Evolutionary conservation across 2,797 vertebrate species (phyloP).

Genomic region (Pangasius macronema): DNA sequence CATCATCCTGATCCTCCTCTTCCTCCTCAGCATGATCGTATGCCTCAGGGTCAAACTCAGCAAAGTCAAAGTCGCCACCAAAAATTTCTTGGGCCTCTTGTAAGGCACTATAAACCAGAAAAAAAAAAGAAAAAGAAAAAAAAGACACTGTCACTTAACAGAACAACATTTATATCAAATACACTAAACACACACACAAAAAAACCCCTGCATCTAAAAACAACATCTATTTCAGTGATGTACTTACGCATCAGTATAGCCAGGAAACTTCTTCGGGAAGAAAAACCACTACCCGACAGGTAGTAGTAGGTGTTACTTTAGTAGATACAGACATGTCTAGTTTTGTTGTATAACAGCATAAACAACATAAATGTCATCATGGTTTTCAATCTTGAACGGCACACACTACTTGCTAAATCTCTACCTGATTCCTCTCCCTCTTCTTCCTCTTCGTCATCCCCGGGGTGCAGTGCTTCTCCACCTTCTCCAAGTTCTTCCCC

Average conservation of each 20-base stretch:
- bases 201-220: not conserved
- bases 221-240: not conserved
- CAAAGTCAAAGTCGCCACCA: slow-evolving; percentile 96
- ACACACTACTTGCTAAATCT: not conserved
- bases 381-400: not conserved
- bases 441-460: slow-evolving; percentile 92
- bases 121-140: not conserved
- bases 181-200: no score
- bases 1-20: slow-evolving; percentile 93
- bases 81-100: slow-evolving; percentile 99
- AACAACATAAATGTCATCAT: not conserved
- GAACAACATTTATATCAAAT: not conserved
- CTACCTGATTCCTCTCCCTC: slow-evolving; percentile 95
- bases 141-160: no score
- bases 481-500: slow-evolving; percentile 86
- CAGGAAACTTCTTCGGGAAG: slow-evolving; percentile 95
- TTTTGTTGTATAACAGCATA: no score
- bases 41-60: slow-evolving; percentile 90
- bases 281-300: no score
- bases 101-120: slow-evolving; percentile 80
- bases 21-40: slow-evolving; percentile 95
- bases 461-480: slow-evolving; percentile 80
- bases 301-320: no score
- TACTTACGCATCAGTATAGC: slow-evolving; percentile 96
- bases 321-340: no score